Evolutionary conservation across 2,888 invertebrate species (phyloP), one percentile per base, ranked within the genome.

Genomic region (Melieria picta): DNA sequence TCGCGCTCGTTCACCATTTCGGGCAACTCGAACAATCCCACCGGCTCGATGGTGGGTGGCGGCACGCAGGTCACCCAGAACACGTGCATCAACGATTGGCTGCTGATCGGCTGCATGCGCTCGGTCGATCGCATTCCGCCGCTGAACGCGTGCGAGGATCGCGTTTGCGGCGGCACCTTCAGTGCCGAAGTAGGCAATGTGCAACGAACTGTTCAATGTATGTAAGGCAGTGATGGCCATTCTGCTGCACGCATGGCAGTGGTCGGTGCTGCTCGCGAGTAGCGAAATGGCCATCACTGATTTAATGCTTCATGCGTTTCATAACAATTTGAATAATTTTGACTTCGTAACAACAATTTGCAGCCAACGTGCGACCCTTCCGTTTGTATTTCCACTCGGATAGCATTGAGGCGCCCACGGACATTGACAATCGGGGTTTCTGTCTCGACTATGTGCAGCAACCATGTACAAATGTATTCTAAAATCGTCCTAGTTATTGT

Each of bases 381-480:
- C 89, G 94, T 5, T 83, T 95, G 3, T 90, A 91, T 82, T 94
- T 93, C 77, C 95, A 95, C 79, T 91, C 94, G 0, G 94, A 95
- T 84, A 91, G 90, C 72, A 89, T 91, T 0, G 94, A 95, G 82
- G 91, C 92, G 0, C 94, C 94, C 0, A 89, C 89, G 5, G 94
- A 95, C 79, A 86, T 91, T 0, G 92, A 90, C 60, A 94, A 95
- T 83, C 89, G 92, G 78, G 95, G 95, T 1, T 95, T 94, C 81
- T 95, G 95, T 77, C 86, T 95, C 6, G 94, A 94, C 84, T 95
- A 93, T 80, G 90, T 95, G 5, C 95, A 95, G 81, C 95, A 94
- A 80, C 95, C 95, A 0, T 95, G 95, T 82, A 93, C 93, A 9
- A 93, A 92, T 80, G 86, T 85, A 0, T 83, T 78, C 70, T 83